A percentile compares a stretch with the other conserved stretches of the same genome.
These are phyloP conservation scores for Podarcis lilfordi DNA, from an alignment of 2,797 vertebrate species.

Conservation along the genomic window DNA sequence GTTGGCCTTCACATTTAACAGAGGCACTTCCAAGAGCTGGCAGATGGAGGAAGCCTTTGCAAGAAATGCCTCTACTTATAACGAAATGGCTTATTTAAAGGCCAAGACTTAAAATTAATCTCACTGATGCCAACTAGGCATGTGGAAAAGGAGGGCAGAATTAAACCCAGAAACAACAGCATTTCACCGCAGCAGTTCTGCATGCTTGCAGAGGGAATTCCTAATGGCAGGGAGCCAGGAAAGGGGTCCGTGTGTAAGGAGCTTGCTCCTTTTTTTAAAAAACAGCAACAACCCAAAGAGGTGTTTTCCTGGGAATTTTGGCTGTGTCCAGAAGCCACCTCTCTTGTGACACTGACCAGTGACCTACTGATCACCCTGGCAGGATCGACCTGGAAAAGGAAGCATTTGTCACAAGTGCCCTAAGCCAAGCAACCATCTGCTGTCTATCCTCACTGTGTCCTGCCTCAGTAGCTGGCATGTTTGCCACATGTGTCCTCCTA, in stretches of 20 bases:
- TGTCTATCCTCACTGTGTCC: not conserved
- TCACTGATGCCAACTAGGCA: not conserved
- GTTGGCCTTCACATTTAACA: not conserved
- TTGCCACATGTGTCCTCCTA: too few species aligned
- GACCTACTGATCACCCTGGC: not conserved
- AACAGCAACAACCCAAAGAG: not conserved
- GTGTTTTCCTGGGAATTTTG: not conserved
- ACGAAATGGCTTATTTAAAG: not conserved
- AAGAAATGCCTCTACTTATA: not conserved
- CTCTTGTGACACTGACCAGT: not conserved
- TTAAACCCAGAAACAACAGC: not conserved
- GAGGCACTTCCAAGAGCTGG: rapidly evolving
- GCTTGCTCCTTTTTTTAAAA: not conserved
- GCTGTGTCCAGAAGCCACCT: not conserved
- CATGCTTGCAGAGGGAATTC: not conserved
- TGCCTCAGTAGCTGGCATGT: not conserved
- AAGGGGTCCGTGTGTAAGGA: not conserved
- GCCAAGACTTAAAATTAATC: not conserved
- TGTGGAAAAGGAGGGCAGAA: too few species aligned
- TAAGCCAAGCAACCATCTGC: not conserved
- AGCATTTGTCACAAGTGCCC: not conserved
- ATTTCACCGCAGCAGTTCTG: too few species aligned
- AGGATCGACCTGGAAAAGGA: not conserved
- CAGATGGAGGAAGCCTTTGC: not conserved
- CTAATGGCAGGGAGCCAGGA: not conserved